A percentile compares a stretch with the other conserved stretches of the same genome.
phyloP scores from a whole-genome alignment of 2,113 vertebrate genomes.

The Indri indri region DNA sequence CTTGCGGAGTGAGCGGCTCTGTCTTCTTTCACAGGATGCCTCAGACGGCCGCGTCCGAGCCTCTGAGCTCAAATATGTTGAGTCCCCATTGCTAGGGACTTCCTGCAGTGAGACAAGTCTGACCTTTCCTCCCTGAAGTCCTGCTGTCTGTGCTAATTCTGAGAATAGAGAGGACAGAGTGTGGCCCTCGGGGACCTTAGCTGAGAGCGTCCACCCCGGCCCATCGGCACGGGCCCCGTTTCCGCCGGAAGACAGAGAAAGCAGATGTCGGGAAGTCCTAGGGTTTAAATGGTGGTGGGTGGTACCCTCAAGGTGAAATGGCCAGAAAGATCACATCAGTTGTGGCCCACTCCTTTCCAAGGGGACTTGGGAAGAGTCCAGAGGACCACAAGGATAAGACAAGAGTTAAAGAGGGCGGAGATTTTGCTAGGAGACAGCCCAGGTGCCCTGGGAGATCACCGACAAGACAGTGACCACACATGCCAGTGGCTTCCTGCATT shows the following conservation, averaged over 20 bases:
- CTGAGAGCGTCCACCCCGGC: not conserved
- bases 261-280: not conserved
- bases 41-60: fast-evolving
- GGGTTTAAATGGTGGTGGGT: fast-evolving
- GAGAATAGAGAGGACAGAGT: not conserved
- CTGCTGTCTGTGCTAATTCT: not conserved
- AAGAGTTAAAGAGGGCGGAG: no score
- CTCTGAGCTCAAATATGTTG: not conserved
- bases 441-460: fast-evolving
- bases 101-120: not conserved
- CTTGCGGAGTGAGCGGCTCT: not conserved
- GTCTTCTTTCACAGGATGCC: fast-evolving
- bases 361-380: no score
- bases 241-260: not conserved
- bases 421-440: not conserved
- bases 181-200: not conserved
- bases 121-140: not conserved
- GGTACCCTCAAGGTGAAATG: not conserved
- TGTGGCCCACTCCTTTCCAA: not conserved
- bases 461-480: fast-evolving
- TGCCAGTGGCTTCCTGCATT: not conserved
- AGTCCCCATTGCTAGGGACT: not conserved
- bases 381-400: not conserved
- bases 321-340: fast-evolving
- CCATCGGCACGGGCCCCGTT: not conserved